Percentiles rank a stretch among this genome's conserved stretches.
Conservation (phyloP, 2,888 invertebrate species). For the Pseudolycoriella hygida region DNA sequence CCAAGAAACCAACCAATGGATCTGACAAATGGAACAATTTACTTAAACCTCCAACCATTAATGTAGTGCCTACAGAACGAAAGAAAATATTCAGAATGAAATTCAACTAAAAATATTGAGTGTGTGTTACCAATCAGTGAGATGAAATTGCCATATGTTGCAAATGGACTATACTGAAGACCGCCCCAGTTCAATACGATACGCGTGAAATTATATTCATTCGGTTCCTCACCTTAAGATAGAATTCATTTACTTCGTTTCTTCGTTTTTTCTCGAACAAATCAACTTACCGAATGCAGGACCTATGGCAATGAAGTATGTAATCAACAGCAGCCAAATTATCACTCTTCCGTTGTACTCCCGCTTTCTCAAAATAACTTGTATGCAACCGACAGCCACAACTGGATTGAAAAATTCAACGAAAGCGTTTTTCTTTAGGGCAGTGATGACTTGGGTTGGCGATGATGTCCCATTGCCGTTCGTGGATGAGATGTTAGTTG, state of each 20-base stretch:
- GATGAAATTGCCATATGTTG: conserved; percentile 21
- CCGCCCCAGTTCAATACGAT: conserved; percentile 26
- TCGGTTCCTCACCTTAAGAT: no score
- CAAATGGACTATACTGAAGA: conserved; percentile 21
- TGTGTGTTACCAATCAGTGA: conserved; percentile 16
- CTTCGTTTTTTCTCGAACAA: no score
- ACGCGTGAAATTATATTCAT: conserved; percentile 18
- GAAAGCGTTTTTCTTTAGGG: conserved; percentile 14
- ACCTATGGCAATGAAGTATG: conserved; percentile 23
- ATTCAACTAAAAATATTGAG: not conserved
- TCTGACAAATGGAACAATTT: conserved; percentile 23
- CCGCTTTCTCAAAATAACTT: conserved; percentile 22
- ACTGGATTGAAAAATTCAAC: conserved; percentile 26
- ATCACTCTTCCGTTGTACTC: conserved; percentile 20
- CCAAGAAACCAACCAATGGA: conserved; percentile 23
- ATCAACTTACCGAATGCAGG: conserved; percentile 21
- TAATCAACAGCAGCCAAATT: conserved; percentile 19
- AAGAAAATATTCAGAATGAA: not conserved
- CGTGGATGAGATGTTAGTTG: not conserved
- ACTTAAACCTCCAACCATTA: conserved; percentile 26
- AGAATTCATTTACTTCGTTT: no score
- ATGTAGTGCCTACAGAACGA: conserved; percentile 20
- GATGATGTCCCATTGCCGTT: not conserved
- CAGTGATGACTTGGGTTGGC: not conserved
- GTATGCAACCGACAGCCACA: conserved; percentile 21